A percentile compares a stretch with the other conserved stretches of the same genome.
phyloP scores from a whole-genome alignment of 2,888 invertebrate genomes.

The Tricholauxania praeusta region DNA sequence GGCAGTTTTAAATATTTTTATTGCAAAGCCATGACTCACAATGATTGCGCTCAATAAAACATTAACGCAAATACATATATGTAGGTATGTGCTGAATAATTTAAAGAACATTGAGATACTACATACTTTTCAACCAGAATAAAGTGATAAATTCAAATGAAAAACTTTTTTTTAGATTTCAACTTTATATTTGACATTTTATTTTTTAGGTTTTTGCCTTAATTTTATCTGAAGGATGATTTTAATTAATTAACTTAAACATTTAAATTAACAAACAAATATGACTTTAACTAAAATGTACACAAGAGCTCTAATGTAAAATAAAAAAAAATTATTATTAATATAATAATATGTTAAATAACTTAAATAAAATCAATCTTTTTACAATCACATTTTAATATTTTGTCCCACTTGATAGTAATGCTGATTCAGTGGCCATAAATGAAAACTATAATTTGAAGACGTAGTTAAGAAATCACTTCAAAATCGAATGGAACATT shows the following conservation, averaged over 20 bases:
- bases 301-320: background rate
- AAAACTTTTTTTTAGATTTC: no score
- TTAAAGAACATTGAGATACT: no score
- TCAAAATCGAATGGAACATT: no score
- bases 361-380: constrained; percentile 24
- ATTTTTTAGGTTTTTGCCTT: constrained; percentile 6
- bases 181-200: constrained; percentile 12
- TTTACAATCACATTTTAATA: constrained; percentile 30
- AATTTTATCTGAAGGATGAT: background rate
- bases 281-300: background rate
- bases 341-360: constrained; percentile 17
- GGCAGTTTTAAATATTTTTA: no score
- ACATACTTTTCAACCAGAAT: no score
- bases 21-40: no score
- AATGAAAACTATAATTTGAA: no score
- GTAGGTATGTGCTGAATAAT: no score
- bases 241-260: constrained; percentile 6
- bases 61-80: no score
- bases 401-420: background rate
- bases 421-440: background rate
- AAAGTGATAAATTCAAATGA: no score
- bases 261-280: constrained; percentile 14
- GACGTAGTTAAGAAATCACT: no score
- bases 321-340: constrained; percentile 7
- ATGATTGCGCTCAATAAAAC: no score